phyloP scores from a whole-genome alignment of 2,888 invertebrate genomes.

The Lycocerus yunnanus region DNA sequence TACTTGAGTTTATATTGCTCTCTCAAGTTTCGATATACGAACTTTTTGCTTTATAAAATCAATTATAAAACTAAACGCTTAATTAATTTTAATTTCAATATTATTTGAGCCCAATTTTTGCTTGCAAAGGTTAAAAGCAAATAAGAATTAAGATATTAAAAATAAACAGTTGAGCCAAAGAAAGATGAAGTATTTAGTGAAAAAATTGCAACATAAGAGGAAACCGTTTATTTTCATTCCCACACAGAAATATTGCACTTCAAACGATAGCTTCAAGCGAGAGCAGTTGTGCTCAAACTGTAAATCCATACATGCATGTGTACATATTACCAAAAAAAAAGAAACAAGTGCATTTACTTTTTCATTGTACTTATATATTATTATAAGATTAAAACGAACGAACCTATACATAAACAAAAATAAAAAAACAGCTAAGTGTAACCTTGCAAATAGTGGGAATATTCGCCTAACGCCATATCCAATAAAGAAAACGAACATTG shows the following conservation, averaged over 20 bases:
- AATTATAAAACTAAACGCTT: not conserved
- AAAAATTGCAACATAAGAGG: not conserved
- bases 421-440: constrained; percentile 9
- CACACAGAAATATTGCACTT: not conserved
- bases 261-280: not conserved
- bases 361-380: too few relatives aligned
- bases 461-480: constrained; percentile 68
- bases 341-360: not conserved
- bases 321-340: not conserved
- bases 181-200: not conserved
- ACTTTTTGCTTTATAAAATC: not conserved
- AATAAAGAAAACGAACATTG: constrained; percentile 73
- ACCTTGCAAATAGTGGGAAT: constrained; percentile 9
- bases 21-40: not conserved
- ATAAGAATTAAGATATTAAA: not conserved
- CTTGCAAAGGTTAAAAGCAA: not conserved
- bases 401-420: not conserved
- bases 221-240: not conserved
- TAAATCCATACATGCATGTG: not conserved
- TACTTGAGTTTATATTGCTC: not conserved
- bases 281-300: not conserved
- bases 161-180: not conserved
- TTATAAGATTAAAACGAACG: not conserved
- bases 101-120: not conserved
- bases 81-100: not conserved